Base-by-base conservation (phyloP, 2,888 invertebrate species). In the Branchellion lobata region DNA sequence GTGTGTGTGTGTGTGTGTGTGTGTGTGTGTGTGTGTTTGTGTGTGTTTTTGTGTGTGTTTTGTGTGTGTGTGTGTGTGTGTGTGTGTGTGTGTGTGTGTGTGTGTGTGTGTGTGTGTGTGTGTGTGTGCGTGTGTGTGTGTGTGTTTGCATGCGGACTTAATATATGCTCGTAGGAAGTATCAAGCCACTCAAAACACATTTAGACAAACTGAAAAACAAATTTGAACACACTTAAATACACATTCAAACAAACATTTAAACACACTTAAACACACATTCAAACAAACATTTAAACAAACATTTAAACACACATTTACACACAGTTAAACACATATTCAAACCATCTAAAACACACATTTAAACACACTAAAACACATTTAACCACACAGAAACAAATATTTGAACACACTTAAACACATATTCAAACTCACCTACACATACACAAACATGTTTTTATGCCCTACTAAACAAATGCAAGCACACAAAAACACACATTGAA, bases 71-170 rank as follows among this genome's bases (percentile, higher is more conserved):
- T 24, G 27, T 40, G 73, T 73, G 24, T 29, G 29, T 53, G 47
- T 51, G 57, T 75, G 33, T 75, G 31, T 75, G 33, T 47, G 1
- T 57, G 27, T 57, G 53, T 57, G 31, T 53, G 75, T 57, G 53
- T 47, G 29, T 31, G 2, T 74, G 31, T 51, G 76, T 76, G 33
- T 76, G 76, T 76, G 76, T 76, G 24, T 74, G 74, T 74, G 74
- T 47, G 74, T 74, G 74, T 74, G 36, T 74, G 40, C 40, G 40
- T 74, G 74, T 74, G 74, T 74, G 36, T 74, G 74, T 74, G 40
- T 74, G 47, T 72, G 40, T 14, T 21, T 73, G 27, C 0, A 1
- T 36, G 47, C 21, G 73, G 21, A 73, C 14, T n/a, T 3, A 24
- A 21, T 31, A 36, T 18, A 73, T 18, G 5, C n/a, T 73, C 36